Base-by-base conservation (phyloP, 2,113 vertebrate genomes). In the Nerophis ophidion region DNA sequence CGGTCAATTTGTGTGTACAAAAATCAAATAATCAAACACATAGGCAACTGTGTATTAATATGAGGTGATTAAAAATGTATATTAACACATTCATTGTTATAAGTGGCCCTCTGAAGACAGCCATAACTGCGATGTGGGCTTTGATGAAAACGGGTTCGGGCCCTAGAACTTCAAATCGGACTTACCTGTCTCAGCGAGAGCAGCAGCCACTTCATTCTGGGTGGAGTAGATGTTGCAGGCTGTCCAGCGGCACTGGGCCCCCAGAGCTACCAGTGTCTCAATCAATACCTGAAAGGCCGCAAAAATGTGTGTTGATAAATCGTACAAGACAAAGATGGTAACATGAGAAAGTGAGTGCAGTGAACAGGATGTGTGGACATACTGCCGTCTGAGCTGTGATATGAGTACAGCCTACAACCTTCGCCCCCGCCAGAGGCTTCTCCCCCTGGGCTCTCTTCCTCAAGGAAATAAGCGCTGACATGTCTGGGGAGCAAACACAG, bases 141-240 rank as follows among this genome's bases (percentile, higher is more conserved):
- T 26, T 4, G 26, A 26, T 26, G 26, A 26, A 26, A 26, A 26
- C 26, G 2, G 26, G 26, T 26, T 26, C 26, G 26, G 26, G 38
- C 38, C 8, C 13, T 10, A 1, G 17, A 55, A 5, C 47, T 15
- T n/a, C 40, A 17, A 14, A 33, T 40, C 8, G 8, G 11, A 72
- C 86, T 89, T 65, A 98, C 97, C 96, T 3, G 88, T 92, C 76
- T 99, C 97, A 14, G 97, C 95, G 48, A 99, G 74, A 36, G 97
- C 94, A 26, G 97, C 96, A 0, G 96, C 96, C 80, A 99, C 97
- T 60, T 98, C 96, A 5, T 98, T 98, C 86, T 99, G 97, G 58
- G 95, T 98, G 70, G 97, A 98, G 74, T 98, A 98, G 87, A 99
- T 99, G 85, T 99, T 99, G 51, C 97, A 99, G 48, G 97, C 96